A percentile compares a stretch with the other conserved stretches of the same genome.
Conservation (phyloP, 2,888 invertebrate genomes). For the Drosophila seclusa region DNA sequence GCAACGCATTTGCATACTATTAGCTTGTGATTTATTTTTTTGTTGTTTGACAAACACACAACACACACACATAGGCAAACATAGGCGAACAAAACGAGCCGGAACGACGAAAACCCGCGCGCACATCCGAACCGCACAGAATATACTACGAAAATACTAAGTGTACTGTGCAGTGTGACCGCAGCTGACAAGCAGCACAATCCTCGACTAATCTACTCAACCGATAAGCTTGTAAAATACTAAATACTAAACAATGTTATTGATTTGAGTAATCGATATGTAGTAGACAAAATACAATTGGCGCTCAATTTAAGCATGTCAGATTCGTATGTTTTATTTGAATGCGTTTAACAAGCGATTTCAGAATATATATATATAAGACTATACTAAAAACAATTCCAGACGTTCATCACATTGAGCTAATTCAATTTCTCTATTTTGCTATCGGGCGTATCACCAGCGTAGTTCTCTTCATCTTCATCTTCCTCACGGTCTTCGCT, state of each 20-base stretch:
- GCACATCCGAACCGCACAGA: constrained; percentile 34
- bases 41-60: constrained; percentile 22
- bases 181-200: neutral
- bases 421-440: constrained; percentile 30
- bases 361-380: constrained; percentile 6
- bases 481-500: constrained; percentile 34
- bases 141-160: constrained; percentile 21
- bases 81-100: constrained; percentile 33
- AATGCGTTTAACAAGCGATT: constrained; percentile 24
- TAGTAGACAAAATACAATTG: neutral
- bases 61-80: constrained; percentile 18
- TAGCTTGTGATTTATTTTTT: constrained; percentile 52
- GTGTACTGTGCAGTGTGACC: constrained; percentile 8
- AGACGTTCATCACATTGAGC: constrained; percentile 7
- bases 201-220: neutral
- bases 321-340: neutral
- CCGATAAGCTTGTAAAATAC: constrained; percentile 1
- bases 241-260: neutral
- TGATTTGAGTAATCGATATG: neutral
- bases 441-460: neutral
- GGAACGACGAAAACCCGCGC: constrained; percentile 37
- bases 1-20: constrained; percentile 57
- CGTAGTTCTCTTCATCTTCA: constrained; percentile 28
- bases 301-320: constrained; percentile 11
- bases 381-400: constrained; percentile 36